Evolutionary conservation across 2,113 vertebrate genomes (phyloP), one percentile per base, ranked within the genome.

Genomic region (Mystacornis crossleyi): DNA sequence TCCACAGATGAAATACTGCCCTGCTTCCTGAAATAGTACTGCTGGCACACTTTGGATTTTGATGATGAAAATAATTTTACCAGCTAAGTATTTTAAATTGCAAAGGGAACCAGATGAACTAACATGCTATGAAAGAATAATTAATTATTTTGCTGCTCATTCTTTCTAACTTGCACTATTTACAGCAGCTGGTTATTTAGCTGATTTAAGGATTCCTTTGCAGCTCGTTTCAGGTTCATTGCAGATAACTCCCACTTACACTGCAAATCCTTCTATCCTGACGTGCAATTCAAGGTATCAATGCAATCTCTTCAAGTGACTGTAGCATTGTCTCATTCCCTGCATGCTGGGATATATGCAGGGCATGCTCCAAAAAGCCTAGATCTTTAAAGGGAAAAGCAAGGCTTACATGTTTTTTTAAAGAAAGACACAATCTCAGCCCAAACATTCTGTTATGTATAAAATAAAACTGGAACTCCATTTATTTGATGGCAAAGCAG

Each of bases 171-270:
- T 84, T 73, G 57, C 48, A 62, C 38, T 70, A 43, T 20, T 95
- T 64, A 29, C 72, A 67, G 65, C 72, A 57, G 51, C 77, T 95
- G 89, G 77, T 91, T 81, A 78, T 66, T 91, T 89, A 83, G 64
- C 80, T 89, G 80, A 96, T 89, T 74, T 84, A 83, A 88, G 40
- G 25, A 47, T 58, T 92, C 71, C 80, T 89, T 51, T 92, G 61
- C 48, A 86, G 75, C 31, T 42, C 66, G 5, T 70, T 86, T 93
- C 86, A 86, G 55, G 36, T 67, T 71, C 34, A 47, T 55, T 84
- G 43, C 77, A 77, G 51, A 43, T 31, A 92, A 86, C 31, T 28
- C 38, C 24, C 55, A 64, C 50, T 83, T 66, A 50, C 28, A 70
- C 28, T 58, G 75, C 64, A 89, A 60, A 61, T 77, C 38, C 24